phyloP scores from a whole-genome alignment of 2,888 invertebrate genomes.

The Hydrotaea cyrtoneurina region DNA sequence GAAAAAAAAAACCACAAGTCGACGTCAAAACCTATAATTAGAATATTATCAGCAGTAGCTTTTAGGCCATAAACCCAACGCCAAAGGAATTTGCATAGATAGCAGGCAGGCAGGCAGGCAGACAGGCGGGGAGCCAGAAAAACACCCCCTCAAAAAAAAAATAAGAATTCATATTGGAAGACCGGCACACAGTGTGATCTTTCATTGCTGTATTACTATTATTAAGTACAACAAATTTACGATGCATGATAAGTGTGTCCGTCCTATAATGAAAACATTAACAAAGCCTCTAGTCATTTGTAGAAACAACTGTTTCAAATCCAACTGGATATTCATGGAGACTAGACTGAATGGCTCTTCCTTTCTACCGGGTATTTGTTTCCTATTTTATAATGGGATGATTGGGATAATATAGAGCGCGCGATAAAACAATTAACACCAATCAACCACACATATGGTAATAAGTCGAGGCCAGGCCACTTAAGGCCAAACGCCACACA shows the following conservation, averaged over 20 bases:
- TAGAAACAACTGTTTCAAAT: not conserved
- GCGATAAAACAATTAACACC: slow-evolving; percentile 67
- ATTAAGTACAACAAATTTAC: slow-evolving; percentile 32
- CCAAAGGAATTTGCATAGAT: slow-evolving; percentile 60
- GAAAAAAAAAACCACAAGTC: slow-evolving; percentile 29
- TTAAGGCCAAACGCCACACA: slow-evolving; percentile 3
- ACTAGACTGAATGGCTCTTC: not conserved
- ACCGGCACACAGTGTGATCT: not conserved
- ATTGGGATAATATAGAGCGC: slow-evolving; percentile 1
- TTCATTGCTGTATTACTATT: not conserved
- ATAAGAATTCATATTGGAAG: not conserved
- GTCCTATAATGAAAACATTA: slow-evolving; percentile 22
- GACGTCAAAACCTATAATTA: slow-evolving; percentile 49
- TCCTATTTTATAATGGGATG: not conserved
- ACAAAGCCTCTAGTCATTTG: not conserved
- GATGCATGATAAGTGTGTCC: slow-evolving; percentile 29
- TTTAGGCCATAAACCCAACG: slow-evolving; percentile 35
- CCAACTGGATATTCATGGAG: slow-evolving; percentile 12
- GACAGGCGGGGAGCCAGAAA: not conserved
- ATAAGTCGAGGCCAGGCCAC: slow-evolving; percentile 46
- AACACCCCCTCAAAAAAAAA: not conserved
- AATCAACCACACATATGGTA: slow-evolving; percentile 48
- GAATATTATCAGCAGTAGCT: slow-evolving; percentile 61
- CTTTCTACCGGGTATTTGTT: not conserved
- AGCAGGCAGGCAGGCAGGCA: not conserved